Base-by-base conservation (phyloP, 2,888 invertebrate species). In the Brachypalpus laphriformis region DNA sequence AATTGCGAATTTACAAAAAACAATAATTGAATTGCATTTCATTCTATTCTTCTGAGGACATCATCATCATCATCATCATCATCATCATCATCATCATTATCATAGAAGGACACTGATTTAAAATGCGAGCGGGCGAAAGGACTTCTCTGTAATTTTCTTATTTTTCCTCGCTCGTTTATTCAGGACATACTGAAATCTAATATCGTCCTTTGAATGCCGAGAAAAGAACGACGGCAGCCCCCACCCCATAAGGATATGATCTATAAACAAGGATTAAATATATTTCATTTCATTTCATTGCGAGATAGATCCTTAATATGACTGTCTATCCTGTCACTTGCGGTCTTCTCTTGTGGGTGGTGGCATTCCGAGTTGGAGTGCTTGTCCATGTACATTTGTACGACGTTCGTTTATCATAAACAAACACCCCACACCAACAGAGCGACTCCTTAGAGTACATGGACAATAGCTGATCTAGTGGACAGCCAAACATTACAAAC, bases 221-320 rank as follows among this genome's bases (percentile, higher is more conserved):
- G 42, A 61, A 47, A 20, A 22, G n/a, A 47, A 66, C 22, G 37
- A 37, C 37, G 34, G 18, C 22, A 22, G 22, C 40, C 8, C 5
- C 40, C 40, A 4, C 14, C 3, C 47, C n/a, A 5, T n/a, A n/a
- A n/a, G n/a, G n/a, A n/a, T n/a, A 16, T 4, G 51, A 61, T 42
- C 61, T 49, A 49, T 40, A 72, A 51, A 72, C 72, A 72, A 61
- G 72, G 72, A 72, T 72, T 72, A 61, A 61, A 51, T 51, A 61
- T 51, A 72, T 72, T 72, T 59, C 47, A 61, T 51, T 61, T 25
- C 16, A 63, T n/a, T 45, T 14, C 8, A 18, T 45, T 18, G 14
- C 47, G 45, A 47, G 18, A 59, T 40, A 25, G 22, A 57, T 57
- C 31, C 31, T 57, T 57, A 45, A 37, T 59, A 25, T 25, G 71